Evolutionary conservation across 2,113 vertebrate species (phyloP).

Genomic region (Myrmecophaga tridactyla): DNA sequence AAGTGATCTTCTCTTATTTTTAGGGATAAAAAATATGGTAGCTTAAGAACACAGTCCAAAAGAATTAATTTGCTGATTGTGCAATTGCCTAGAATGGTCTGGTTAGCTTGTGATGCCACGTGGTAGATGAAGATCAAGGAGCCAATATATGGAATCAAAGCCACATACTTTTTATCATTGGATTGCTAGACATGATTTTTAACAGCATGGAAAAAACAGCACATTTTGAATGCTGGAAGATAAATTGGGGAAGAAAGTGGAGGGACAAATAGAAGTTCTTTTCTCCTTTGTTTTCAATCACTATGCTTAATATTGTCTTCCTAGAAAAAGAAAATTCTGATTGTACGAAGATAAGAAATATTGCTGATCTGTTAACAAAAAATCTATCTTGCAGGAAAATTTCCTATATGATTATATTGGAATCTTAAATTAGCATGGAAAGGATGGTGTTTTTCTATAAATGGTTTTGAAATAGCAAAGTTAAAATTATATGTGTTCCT

Average conservation of each 20-base stretch:
- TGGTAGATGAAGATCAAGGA: not conserved
- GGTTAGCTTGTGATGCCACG: not conserved
- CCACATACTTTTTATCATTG: not conserved
- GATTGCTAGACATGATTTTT: not conserved
- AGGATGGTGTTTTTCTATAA: slow-evolving; percentile 14
- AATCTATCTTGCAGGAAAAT: slow-evolving; percentile 54
- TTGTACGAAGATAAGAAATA: not conserved
- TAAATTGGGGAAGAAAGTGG: not conserved
- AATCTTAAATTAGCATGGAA: slow-evolving; percentile 1
- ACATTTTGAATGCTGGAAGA: not conserved
- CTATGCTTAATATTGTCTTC: not conserved
- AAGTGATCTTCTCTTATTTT: not conserved
- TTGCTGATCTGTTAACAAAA: not conserved
- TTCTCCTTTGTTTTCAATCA: not conserved
- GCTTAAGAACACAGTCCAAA: not conserved
- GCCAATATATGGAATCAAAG: not conserved
- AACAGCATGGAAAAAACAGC: not conserved
- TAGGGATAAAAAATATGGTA: not conserved
- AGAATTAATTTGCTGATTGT: not conserved
- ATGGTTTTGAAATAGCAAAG: not conserved
- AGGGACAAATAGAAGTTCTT: not conserved
- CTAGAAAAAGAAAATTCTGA: not conserved
- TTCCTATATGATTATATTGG: not conserved
- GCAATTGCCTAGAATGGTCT: not conserved
- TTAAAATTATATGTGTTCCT: slow-evolving; percentile 8